These are phyloP conservation scores for Lordiphosa mommai DNA, from an alignment of 1,140 invertebrate genomes.

Conservation along the genomic window DNA sequence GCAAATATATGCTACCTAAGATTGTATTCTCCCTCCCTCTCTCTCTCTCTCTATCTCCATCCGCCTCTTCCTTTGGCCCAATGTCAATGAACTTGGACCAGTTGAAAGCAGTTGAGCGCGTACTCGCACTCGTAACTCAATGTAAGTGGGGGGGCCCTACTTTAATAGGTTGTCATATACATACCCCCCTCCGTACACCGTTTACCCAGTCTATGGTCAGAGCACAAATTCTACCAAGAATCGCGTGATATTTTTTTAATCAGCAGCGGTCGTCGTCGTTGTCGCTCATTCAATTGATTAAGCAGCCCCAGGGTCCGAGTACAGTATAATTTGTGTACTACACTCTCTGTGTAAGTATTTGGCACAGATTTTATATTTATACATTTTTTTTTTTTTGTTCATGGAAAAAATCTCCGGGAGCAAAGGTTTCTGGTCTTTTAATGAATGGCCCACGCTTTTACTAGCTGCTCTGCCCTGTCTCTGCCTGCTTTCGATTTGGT, in stretches of 20 bases:
- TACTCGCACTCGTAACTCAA: slow-evolving; percentile 21
- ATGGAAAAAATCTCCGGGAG: slow-evolving; percentile 66
- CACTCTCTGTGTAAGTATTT: slow-evolving; percentile 8
- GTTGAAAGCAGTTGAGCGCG: slow-evolving; percentile 25
- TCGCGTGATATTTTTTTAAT: slow-evolving; percentile 73
- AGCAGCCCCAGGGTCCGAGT: slow-evolving; percentile 42
- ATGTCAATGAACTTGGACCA: slow-evolving; percentile 39
- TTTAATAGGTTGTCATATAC: not conserved
- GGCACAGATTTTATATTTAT: slow-evolving; percentile 41
- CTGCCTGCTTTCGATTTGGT: not conserved
- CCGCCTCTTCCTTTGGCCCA: slow-evolving; percentile 4
- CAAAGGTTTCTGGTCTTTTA: slow-evolving; percentile 60
- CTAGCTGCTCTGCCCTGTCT: slow-evolving; percentile 17
- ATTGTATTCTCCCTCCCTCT: not conserved
- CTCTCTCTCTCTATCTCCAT: not conserved
- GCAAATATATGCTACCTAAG: slow-evolving; percentile 12
- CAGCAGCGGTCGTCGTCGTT: slow-evolving; percentile 40
- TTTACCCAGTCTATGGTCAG: slow-evolving; percentile 30
- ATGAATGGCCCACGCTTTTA: slow-evolving; percentile 49
- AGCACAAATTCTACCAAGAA: slow-evolving; percentile 68
- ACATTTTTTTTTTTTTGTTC: slow-evolving; percentile 3
- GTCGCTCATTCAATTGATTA: slow-evolving; percentile 67
- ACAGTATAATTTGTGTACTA: slow-evolving; percentile 22
- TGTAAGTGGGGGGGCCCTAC: not conserved
- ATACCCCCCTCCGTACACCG: slow-evolving; percentile 10